Evolutionary conservation across 35 echinoderm and acorn worm species (phyloP), one percentile per base, ranked within the genome.

Genomic region (Chiridota heheva): DNA sequence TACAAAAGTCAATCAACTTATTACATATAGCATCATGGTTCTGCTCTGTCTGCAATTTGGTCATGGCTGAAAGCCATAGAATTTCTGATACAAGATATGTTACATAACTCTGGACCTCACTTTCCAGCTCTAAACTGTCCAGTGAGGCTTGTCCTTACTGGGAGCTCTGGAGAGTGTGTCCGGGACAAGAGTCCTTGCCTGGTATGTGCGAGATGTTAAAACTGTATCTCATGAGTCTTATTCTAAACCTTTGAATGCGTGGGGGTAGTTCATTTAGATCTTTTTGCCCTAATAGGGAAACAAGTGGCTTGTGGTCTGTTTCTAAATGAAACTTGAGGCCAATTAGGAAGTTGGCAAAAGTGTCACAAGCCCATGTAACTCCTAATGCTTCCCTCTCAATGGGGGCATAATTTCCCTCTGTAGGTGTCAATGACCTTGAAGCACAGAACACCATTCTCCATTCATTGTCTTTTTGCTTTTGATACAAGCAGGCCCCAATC

Each of bases 351-450:
- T 57, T 40, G 51, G 32, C 51, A 61, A 85, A 85, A 1, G 42
- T 68, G 40, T 85, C 67, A 74, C 68, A 60, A 39, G 69, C 67
- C 67, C 82, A 85, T 29, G 65, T 83, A 22, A 28, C 4, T 8
- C 40, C 69, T 17, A 72, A 28, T 4, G 41, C 40, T 46, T 72
- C 64, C 44, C 63, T 71, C 43, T 62, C 81, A 4, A 83, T 83
- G 3, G 47, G 62, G 3, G 44, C 81, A 38, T 83, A 83, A 12
- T 64, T 49, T 34, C 45, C 22, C 36, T 83, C 64, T 3, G 63
- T 48, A 20, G 24, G 18, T 13, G 42, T 83, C 10, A 36, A 22
- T 1, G 65, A 30, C 18, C 71, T 36, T 25, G 84, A 86, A 3
- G 83, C 58, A 46, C 69, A 86, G 42, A 48, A 49, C 13, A 67